These are phyloP conservation scores for Odontocolon sp. DNA, from an alignment of 2,888 invertebrate genomes.

Conservation along the genomic window DNA sequence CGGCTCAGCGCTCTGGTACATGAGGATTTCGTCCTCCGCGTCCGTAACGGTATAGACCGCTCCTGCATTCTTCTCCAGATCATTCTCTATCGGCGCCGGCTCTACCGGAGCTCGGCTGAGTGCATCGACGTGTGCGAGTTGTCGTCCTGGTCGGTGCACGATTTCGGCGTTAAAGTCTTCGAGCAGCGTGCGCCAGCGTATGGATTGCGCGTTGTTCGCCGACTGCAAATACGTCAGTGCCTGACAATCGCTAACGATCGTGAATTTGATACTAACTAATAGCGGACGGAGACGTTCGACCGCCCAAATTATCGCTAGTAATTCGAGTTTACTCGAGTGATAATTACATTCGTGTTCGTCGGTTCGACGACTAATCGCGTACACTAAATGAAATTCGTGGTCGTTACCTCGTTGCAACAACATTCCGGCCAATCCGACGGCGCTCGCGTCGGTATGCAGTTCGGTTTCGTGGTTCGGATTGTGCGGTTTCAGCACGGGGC, in stretches of 20 bases:
- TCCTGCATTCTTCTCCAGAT: constrained; percentile 1
- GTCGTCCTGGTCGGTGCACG: constrained; percentile 56
- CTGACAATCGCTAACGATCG: background rate
- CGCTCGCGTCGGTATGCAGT: constrained; percentile 24
- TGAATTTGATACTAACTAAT: background rate
- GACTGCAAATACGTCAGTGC: background rate
- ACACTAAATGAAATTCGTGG: constrained; percentile 20
- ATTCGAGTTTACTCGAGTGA: background rate
- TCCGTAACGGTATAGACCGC: constrained; percentile 5
- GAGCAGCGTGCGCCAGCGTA: background rate
- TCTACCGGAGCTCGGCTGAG: constrained; percentile 53
- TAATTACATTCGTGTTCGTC: background rate
- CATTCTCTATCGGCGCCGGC: background rate
- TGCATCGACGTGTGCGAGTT: constrained; percentile 58
- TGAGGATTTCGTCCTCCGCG: background rate
- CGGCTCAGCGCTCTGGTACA: background rate
- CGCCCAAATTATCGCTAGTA: constrained; percentile 6
- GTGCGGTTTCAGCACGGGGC: constrained; percentile 9
- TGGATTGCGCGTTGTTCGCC: constrained; percentile 1
- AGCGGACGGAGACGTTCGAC: constrained; percentile 12
- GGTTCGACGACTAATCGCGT: background rate
- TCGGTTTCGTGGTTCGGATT: constrained; percentile 29
- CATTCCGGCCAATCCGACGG: constrained; percentile 19
- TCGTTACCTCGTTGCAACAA: constrained; percentile 57
- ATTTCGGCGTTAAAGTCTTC: constrained; percentile 48